Evolutionary conservation across 2,113 vertebrate genomes (phyloP), one percentile per base, ranked within the genome.

Genomic region (Lates calcarifer): DNA sequence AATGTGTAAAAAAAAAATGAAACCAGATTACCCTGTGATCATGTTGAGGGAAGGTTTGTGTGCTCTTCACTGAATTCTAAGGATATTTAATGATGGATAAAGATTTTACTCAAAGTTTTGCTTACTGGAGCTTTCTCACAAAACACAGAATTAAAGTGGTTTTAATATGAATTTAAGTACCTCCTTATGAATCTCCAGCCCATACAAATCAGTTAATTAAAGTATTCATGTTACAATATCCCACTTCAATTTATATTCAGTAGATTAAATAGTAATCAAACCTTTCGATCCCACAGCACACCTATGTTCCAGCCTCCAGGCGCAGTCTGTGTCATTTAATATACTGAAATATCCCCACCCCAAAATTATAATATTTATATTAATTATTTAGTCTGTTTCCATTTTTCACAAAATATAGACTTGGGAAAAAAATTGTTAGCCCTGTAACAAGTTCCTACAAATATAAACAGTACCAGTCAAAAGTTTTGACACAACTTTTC

Each of bases 211-310:
- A 39, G 4, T 14, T 29, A 13, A 60, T 60, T 57, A n/a, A 57
- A 68, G 47, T 69, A 56, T 45, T 78, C 17, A 24, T 63, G n/a
- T 65, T 64, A 20, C 45, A 66, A 75, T 78, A 74, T 55, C 22
- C 65, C 15, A 28, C 20, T 63, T 79, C 51, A 72, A 83, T 81
- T 78, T 67, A 75, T 69, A 89, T 83, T 75, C 77, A 86, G 53
- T 11, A 45, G 74, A 78, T 81, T 71, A 81, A 55, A 77, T 53
- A 2, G 22, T 83, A 80, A 86, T 86, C 77, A 83, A 61, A 68
- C 20, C 41, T 75, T 60, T 68, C 45, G 20, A 58, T 72, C 69
- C 81, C 68, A 17, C 22, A 13, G 47, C 20, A 2, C 68, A 70
- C 77, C 69, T 83, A 13, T 56, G 64, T 64, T 71, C 22, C 2